A percentile compares a stretch with the other conserved stretches of the same genome.
Evolutionary conservation across 2,797 vertebrate species (phyloP).

Genomic region (Anisognathus igniventris): DNA sequence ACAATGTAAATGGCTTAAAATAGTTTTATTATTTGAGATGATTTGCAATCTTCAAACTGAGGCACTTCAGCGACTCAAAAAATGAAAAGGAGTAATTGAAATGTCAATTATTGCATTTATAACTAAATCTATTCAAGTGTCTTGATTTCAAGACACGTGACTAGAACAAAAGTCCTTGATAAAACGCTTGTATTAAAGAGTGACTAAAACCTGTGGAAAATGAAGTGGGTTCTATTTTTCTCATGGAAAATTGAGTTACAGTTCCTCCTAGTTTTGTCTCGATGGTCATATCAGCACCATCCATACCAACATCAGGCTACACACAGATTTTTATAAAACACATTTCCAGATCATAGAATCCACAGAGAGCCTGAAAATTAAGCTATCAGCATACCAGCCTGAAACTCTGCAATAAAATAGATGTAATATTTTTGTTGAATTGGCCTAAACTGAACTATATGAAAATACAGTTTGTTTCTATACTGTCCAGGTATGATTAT

Average conservation of each 20-base stretch:
- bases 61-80: neutral
- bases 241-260: neutral
- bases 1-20: neutral
- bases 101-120: neutral
- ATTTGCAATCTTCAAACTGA: neutral
- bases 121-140: neutral
- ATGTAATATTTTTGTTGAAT: neutral
- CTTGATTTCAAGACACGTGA: neutral
- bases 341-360: neutral
- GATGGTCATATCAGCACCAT: neutral
- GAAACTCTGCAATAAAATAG: neutral
- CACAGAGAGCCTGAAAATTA: neutral
- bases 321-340: neutral
- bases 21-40: neutral
- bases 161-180: neutral
- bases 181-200: neutral
- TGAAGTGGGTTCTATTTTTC: neutral
- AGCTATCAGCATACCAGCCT: neutral
- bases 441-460: neutral
- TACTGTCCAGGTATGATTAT: neutral
- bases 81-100: neutral
- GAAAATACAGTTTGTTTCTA: neutral
- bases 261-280: neutral
- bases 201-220: neutral
- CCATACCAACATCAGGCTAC: neutral